These are phyloP conservation scores for Meriones unguiculatus DNA, from an alignment of 2,113 vertebrate genomes.

Conservation along the genomic window DNA sequence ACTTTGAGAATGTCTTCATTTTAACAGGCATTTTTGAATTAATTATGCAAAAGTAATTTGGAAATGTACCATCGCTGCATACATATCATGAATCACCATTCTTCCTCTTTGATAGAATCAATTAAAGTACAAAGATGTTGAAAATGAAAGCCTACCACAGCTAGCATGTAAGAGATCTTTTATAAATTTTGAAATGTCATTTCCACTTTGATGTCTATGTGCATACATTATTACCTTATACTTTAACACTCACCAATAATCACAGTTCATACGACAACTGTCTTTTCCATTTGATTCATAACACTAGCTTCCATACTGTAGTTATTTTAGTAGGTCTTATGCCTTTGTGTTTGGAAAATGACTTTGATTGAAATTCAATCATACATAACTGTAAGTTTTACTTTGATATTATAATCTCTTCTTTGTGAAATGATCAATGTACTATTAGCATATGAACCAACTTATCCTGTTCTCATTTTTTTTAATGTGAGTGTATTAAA, in stretches of 20 bases:
- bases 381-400: neutral
- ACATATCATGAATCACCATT: slow-evolving; percentile 58
- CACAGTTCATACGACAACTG: slow-evolving; percentile 53
- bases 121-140: neutral
- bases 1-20: slow-evolving; percentile 20
- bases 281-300: neutral
- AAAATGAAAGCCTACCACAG: slow-evolving; percentile 27
- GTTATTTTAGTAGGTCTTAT: neutral
- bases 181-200: slow-evolving; percentile 56
- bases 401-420: neutral
- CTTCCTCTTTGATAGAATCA: slow-evolving; percentile 57
- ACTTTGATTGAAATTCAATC: neutral
- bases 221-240: neutral
- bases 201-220: slow-evolving; percentile 11
- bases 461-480: neutral
- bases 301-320: neutral
- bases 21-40: slow-evolving; percentile 62
- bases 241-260: slow-evolving; percentile 54
- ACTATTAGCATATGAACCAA: neutral
- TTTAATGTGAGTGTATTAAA: neutral
- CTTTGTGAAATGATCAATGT: neutral
- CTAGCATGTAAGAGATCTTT: slow-evolving; percentile 13
- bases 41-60: slow-evolving; percentile 62
- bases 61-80: slow-evolving; percentile 70
- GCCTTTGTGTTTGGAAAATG: neutral